Evolutionary conservation across 2,888 invertebrate genomes (phyloP).

Genomic region (Branchipolynoe longqiensis): DNA sequence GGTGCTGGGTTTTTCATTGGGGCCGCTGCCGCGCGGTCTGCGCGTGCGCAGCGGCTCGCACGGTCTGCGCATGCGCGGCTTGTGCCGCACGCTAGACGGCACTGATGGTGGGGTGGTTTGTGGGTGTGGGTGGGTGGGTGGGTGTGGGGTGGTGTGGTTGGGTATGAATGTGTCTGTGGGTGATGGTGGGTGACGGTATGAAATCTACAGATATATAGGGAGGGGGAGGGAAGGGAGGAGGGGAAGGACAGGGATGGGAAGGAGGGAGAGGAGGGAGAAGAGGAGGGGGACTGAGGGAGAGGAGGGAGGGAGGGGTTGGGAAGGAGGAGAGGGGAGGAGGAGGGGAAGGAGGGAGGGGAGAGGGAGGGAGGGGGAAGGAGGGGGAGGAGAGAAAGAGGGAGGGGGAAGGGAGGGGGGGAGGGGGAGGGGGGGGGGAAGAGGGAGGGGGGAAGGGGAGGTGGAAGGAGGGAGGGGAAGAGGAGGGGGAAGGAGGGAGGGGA

Average conservation of each 20-base stretch:
- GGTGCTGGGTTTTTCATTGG: no score
- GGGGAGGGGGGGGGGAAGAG: neutral
- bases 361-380: neutral
- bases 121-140: neutral
- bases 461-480: neutral
- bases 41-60: no score
- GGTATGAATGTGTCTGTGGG: neutral
- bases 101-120: neutral
- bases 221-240: neutral
- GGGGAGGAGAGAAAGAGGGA: neutral
- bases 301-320: neutral
- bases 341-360: neutral
- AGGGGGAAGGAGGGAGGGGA: neutral
- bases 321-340: neutral
- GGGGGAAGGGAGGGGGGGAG: neutral
- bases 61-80: conserved; percentile 30
- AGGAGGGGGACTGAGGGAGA: neutral
- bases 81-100: conserved; percentile 9
- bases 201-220: no score
- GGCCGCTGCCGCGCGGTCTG: no score
- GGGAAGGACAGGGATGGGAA: neutral
- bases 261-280: neutral
- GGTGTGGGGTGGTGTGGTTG: neutral
- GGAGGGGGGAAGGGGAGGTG: neutral
- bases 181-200: neutral